Percentiles rank a stretch among this genome's conserved stretches.
Conservation (phyloP, 2,888 invertebrate species). For the Aporophyla nigra region DNA sequence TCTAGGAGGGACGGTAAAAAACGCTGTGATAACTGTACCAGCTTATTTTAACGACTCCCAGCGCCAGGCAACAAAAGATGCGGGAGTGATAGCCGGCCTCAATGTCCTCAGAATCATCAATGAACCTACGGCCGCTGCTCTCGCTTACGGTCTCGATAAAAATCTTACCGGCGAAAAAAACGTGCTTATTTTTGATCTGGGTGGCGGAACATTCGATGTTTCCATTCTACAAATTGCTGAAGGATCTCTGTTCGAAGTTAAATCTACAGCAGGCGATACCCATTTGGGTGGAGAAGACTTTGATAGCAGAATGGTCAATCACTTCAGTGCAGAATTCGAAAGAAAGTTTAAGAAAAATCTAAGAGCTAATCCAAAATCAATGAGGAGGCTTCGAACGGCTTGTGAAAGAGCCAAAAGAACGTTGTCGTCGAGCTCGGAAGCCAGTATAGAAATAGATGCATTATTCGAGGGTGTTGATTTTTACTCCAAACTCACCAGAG, state of each 20-base stretch:
- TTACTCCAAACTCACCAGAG: conserved; percentile 95
- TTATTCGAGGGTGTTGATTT: conserved; percentile 97
- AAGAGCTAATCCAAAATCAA: conserved; percentile 93
- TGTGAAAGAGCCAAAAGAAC: conserved; percentile 96
- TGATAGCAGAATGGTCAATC: conserved; percentile 94
- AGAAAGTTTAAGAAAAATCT: conserved; percentile 94
- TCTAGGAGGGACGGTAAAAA: conserved; percentile 93
- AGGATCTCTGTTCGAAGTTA: conserved; percentile 95
- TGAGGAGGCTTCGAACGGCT: conserved; percentile 96
- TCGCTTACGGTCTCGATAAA: conserved; percentile 96
- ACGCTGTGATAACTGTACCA: conserved; percentile 96
- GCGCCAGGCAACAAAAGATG: conserved; percentile 97
- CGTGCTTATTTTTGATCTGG: conserved; percentile 94
- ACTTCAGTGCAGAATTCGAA: conserved; percentile 95
- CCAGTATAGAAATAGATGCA: conserved; percentile 96
- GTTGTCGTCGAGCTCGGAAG: conserved; percentile 94
- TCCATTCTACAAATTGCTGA: conserved; percentile 97
- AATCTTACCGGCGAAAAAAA: conserved; percentile 94
- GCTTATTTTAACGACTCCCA: conserved; percentile 96
- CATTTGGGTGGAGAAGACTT: conserved; percentile 95
- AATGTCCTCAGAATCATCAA: conserved; percentile 97
- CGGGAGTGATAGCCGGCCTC: conserved; percentile 95
- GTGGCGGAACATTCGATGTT: conserved; percentile 98
- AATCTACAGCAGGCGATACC: conserved; percentile 95
- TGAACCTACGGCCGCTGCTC: conserved; percentile 97